Evolutionary conservation across 1,140 invertebrate species (phyloP).

Genomic region (Telenomus remus): DNA sequence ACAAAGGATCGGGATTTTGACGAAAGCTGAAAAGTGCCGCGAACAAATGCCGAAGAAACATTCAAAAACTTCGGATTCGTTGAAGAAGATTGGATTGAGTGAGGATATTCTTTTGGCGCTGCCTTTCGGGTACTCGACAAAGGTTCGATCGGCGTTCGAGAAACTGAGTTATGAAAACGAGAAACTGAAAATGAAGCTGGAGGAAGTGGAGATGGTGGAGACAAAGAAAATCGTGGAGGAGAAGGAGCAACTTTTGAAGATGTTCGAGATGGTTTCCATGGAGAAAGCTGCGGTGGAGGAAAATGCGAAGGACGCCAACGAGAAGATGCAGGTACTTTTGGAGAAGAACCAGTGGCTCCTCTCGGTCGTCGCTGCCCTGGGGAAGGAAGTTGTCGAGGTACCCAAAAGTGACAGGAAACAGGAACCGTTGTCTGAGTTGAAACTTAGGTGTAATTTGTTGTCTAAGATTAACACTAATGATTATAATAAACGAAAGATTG

Average conservation of each 20-base stretch:
- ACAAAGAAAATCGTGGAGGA: not conserved
- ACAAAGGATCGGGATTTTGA: conserved; percentile 4
- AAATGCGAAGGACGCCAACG: not conserved
- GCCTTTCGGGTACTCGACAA: conserved; percentile 37
- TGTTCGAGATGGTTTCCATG: not conserved
- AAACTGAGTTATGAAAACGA: conserved; percentile 38
- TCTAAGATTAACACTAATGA: conserved; percentile 37
- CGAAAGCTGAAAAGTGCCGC: conserved; percentile 5
- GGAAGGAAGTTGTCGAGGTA: not conserved
- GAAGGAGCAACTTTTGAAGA: not conserved
- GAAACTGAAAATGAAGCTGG: conserved; percentile 10
- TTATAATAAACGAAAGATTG: too few species aligned
- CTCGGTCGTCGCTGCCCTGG: not conserved
- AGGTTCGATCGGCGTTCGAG: conserved; percentile 32
- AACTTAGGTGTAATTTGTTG: conserved; percentile 35
- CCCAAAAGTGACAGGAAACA: not conserved
- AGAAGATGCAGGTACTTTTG: too few species aligned
- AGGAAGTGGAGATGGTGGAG: too few species aligned
- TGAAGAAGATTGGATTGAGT: conserved; percentile 26
- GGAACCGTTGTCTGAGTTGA: not conserved
- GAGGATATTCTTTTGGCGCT: conserved; percentile 30
- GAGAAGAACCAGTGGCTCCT: conserved; percentile 1
- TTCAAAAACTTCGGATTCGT: conserved; percentile 5
- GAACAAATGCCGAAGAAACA: conserved; percentile 1
- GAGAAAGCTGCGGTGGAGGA: not conserved